Evolutionary conservation across 2,888 invertebrate species (phyloP).

Genomic region (Rutpela maculata): DNA sequence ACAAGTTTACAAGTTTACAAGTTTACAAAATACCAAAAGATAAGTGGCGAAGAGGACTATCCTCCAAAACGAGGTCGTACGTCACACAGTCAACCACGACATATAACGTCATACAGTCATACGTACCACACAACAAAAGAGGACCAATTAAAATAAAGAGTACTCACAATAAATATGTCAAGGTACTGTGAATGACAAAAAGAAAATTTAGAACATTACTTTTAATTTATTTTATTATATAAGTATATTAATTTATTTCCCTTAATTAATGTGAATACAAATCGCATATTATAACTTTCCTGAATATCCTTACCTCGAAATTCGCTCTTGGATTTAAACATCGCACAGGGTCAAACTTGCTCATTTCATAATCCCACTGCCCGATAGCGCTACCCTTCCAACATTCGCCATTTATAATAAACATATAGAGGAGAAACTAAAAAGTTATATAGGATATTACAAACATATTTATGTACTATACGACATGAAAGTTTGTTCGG

Average conservation of each 20-base stretch:
- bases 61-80: too few relatives aligned
- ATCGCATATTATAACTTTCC: neutral
- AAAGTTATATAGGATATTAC: slow-evolving; percentile 48
- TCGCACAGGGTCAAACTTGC: neutral
- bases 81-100: too few relatives aligned
- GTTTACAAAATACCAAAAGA: too few relatives aligned
- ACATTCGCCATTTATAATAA: slow-evolving; percentile 15
- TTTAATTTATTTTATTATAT: neutral
- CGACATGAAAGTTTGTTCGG: slow-evolving; percentile 47
- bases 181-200: too few relatives aligned
- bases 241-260: neutral
- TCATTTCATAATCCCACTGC: neutral
- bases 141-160: too few relatives aligned
- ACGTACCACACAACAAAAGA: too few relatives aligned
- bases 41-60: too few relatives aligned
- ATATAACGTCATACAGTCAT: too few relatives aligned
- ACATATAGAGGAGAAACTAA: slow-evolving; percentile 35
- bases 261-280: neutral
- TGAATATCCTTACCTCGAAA: neutral
- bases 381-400: neutral
- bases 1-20: too few relatives aligned
- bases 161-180: too few relatives aligned
- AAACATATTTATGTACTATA: slow-evolving; percentile 50
- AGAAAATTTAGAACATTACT: too few relatives aligned
- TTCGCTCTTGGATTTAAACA: neutral